Conservation (phyloP, 2,888 invertebrate species). For the Acrocera orbiculus region DNA sequence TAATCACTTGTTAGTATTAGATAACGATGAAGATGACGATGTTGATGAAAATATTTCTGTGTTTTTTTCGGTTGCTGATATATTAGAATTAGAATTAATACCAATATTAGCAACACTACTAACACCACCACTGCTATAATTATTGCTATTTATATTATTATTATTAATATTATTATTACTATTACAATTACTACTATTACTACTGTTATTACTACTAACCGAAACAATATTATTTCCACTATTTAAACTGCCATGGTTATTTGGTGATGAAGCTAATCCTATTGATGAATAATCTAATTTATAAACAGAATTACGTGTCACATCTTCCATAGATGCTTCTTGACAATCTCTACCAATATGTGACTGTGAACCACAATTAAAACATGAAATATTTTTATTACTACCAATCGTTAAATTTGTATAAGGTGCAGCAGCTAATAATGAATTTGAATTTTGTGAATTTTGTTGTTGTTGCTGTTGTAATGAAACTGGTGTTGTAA, state of each 20-base stretch:
- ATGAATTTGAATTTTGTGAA: slow-evolving; percentile 16
- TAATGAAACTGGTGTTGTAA: slow-evolving; percentile 19
- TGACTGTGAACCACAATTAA: slow-evolving; percentile 75
- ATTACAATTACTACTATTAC: background rate
- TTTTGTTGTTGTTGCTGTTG: slow-evolving; percentile 13
- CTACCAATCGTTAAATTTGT: slow-evolving; percentile 18
- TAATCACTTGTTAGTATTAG: slow-evolving; percentile 16
- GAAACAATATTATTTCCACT: background rate
- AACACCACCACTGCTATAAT: too few relatives aligned
- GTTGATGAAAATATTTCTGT: slow-evolving; percentile 15
- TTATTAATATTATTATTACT: slow-evolving; percentile 2
- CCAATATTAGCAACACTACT: too few relatives aligned
- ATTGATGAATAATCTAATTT: slow-evolving; percentile 42
- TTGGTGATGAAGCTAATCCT: background rate
- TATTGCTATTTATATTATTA: slow-evolving; percentile 6
- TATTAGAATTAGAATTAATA: slow-evolving; percentile 1
- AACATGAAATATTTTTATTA: slow-evolving; percentile 46
- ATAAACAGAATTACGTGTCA: slow-evolving; percentile 56
- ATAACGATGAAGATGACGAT: slow-evolving; percentile 15
- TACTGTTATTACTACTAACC: background rate
- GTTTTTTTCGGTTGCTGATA: slow-evolving; percentile 12
- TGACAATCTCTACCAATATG: slow-evolving; percentile 77
- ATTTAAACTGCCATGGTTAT: background rate
- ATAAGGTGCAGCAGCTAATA: slow-evolving; percentile 19
- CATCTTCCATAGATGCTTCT: slow-evolving; percentile 83